Percentiles rank a stretch among this genome's conserved stretches.
phyloP scores from a whole-genome alignment of 2,797 vertebrate species.

The Oophaga sylvatica region DNA sequence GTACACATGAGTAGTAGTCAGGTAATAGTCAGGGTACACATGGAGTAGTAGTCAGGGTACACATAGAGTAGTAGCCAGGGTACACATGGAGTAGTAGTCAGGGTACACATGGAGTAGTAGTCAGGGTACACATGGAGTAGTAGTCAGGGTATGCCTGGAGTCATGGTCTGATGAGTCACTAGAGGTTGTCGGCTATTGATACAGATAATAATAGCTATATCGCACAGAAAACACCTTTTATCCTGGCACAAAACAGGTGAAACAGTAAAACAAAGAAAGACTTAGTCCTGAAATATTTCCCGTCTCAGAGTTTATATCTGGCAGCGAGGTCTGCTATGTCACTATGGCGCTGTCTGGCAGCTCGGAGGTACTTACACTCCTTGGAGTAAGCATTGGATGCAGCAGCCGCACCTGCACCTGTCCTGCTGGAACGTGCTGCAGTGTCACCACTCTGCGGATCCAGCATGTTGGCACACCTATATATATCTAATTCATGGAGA shows the following conservation, averaged over 20 bases:
- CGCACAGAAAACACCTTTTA: background rate
- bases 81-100: too few relatives aligned
- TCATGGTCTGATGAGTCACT: too few relatives aligned
- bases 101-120: too few relatives aligned
- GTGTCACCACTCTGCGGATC: background rate
- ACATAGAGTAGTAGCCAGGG: too few relatives aligned
- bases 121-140: too few relatives aligned
- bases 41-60: too few relatives aligned
- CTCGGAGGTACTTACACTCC: background rate
- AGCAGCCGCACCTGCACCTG: slow-evolving; percentile 18
- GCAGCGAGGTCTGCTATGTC: background rate
- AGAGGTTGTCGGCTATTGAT: too few relatives aligned
- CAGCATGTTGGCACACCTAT: background rate
- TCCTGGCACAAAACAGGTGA: background rate
- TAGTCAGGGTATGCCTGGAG: too few relatives aligned
- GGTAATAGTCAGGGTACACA: too few relatives aligned
- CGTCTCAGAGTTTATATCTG: background rate
- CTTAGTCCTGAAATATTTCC: background rate
- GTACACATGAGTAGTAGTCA: too few relatives aligned
- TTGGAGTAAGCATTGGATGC: background rate
- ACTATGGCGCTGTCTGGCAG: slow-evolving; percentile 8
- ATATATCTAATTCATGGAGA: background rate
- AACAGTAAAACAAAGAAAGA: background rate
- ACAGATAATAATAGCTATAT: background rate
- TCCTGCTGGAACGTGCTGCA: background rate